Evolutionary conservation across 2,888 invertebrate species (phyloP), one percentile per base, ranked within the genome.

Genomic region (Ptychoptera albimana): DNA sequence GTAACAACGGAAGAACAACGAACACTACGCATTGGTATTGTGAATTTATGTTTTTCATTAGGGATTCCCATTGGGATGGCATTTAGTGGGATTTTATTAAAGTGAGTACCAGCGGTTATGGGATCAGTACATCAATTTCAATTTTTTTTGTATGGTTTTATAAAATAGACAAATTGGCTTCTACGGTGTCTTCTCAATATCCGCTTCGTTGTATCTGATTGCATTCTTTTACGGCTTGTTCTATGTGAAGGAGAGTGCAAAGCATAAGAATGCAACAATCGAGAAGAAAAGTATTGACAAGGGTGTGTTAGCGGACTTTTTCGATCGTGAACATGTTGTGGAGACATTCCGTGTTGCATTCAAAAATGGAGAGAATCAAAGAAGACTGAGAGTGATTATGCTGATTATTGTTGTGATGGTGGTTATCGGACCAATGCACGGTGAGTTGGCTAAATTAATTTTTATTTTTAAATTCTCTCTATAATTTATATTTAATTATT

Each of bases 21-120:
- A 53, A 91, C 91, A 15, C 69, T 86, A 39, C 67, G 91, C 49
- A 86, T 92, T 54, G 88, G 89, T 23, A 78, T 91, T 43, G 80
- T 88, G 50, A 92, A 92, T 65, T 75, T 89, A 8, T 89, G 88
- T 63, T 79, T 87, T 53, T 89, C 89, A 1, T 67, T 91, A 39
- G 88, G 91, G 16, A 82, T 88, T 45, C 88, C 91, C 1, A 74
- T 91, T 9, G 92, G 92, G n/a, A 80, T 87, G 56, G 86, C 88
- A 6, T 68, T 87, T 4, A 88, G 88, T 57, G 92, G 91, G 1
- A 75, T 88, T 44, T 67, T 91, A 50, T 67, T 76, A 55, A 69
- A 72, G 58, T 66, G 49, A 53, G 60, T 56, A 45, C 8, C n/a
- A n/a, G n/a, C n/a, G n/a, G n/a, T n/a, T n/a, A n/a, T n/a, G n/a